These are phyloP conservation scores for Dyspetes luteomarginatus DNA, from an alignment of 2,888 invertebrate species.

Conservation along the genomic window DNA sequence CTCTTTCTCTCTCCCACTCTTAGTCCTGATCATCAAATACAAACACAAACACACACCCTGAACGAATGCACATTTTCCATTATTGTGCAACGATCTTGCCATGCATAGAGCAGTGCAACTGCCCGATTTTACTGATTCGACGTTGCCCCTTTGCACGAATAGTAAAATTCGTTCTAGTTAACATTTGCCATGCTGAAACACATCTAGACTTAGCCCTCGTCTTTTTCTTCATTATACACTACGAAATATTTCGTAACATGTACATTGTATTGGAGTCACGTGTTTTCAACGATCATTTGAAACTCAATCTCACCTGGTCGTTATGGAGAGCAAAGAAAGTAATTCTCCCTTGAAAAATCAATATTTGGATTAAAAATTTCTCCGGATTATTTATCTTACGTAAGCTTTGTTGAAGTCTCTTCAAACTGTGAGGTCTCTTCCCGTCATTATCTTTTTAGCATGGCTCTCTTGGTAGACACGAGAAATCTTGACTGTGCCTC, in stretches of 20 bases:
- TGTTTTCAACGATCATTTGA: not conserved
- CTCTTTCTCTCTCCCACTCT: no score
- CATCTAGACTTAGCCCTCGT: constrained; percentile 4
- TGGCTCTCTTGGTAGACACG: no score
- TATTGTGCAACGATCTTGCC: constrained; percentile 71
- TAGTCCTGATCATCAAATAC: not conserved
- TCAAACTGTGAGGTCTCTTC: no score
- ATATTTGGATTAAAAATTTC: constrained; percentile 7
- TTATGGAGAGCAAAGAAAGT: not conserved
- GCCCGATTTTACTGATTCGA: constrained; percentile 39
- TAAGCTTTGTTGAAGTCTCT: not conserved
- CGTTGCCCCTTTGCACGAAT: constrained; percentile 37
- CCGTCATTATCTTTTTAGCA: no score
- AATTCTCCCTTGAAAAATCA: constrained; percentile 8
- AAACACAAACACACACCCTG: not conserved
- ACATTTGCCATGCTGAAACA: constrained; percentile 35
- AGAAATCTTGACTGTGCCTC: constrained; percentile 12
- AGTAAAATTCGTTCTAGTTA: constrained; percentile 73
- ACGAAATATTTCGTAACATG: constrained; percentile 50
- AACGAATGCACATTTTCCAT: constrained; percentile 56
- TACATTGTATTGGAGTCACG: constrained; percentile 3
- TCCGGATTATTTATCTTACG: not conserved
- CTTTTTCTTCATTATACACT: constrained; percentile 19
- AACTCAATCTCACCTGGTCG: not conserved
- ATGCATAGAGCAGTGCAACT: constrained; percentile 48